Evolutionary conservation across 2,888 invertebrate genomes (phyloP).

Genomic region (Augiades crinisus): DNA sequence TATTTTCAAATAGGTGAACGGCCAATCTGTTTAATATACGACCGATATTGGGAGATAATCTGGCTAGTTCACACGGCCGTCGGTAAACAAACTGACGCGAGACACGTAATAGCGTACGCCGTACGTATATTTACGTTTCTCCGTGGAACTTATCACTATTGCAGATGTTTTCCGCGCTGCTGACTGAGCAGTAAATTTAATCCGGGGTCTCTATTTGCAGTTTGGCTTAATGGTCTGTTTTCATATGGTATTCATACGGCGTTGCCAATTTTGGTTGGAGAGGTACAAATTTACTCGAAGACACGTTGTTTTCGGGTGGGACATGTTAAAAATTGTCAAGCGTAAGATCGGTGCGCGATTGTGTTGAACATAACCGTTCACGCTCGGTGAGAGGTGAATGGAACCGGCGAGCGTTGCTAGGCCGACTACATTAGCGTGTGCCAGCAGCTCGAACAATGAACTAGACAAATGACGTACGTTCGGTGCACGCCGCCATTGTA

Average conservation of each 20-base stretch:
- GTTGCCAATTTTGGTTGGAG: neutral
- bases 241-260: conserved; percentile 4
- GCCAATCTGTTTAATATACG: conserved; percentile 28
- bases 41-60: conserved; percentile 40
- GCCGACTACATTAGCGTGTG: conserved; percentile 72
- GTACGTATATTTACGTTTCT: conserved; percentile 15
- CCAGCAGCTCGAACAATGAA: conserved; percentile 77
- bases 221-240: conserved; percentile 15
- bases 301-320: conserved; percentile 4
- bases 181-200: conserved; percentile 11
- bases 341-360: conserved; percentile 31
- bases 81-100: conserved; percentile 47
- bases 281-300: neutral
- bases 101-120: conserved; percentile 48
- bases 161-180: conserved; percentile 13
- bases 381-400: conserved; percentile 79
- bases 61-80: conserved; percentile 43
- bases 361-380: conserved; percentile 57
- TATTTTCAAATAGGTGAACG: conserved; percentile 21
- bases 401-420: conserved; percentile 72
- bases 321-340: conserved; percentile 35
- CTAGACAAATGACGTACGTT: conserved; percentile 65
- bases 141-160: conserved; percentile 13
- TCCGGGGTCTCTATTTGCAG: conserved; percentile 18
- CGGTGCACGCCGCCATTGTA: conserved; percentile 47